Evolutionary conservation across 2,888 invertebrate species (phyloP).

Genomic region (Aphodius sticticus): DNA sequence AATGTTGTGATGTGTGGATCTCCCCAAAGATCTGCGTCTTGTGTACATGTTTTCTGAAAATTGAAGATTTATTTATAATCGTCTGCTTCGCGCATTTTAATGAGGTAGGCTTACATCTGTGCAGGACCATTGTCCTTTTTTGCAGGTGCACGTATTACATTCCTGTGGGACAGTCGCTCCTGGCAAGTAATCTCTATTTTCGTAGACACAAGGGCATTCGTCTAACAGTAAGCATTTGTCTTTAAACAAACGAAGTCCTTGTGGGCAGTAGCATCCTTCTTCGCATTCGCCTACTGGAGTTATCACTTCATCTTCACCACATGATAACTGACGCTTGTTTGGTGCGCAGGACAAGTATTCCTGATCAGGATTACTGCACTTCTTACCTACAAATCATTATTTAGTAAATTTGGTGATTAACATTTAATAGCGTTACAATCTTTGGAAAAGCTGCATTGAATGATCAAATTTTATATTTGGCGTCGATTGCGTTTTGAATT

Average conservation of each 20-base stretch:
- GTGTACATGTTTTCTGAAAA: constrained; percentile 16
- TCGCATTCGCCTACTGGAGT: not conserved
- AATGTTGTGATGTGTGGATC: constrained; percentile 27
- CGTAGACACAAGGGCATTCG: constrained; percentile 72
- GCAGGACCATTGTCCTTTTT: constrained; percentile 78
- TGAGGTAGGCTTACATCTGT: constrained; percentile 54
- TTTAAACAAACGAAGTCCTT: not conserved
- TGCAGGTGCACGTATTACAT: constrained; percentile 79
- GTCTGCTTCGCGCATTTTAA: not conserved
- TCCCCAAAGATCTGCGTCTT: not conserved
- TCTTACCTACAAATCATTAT: not conserved
- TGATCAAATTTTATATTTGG: too few species aligned
- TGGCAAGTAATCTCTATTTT: constrained; percentile 76
- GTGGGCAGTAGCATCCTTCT: constrained; percentile 23
- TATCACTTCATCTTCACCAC: not conserved
- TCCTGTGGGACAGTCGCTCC: constrained; percentile 75
- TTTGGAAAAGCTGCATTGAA: too few species aligned
- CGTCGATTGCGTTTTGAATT: too few species aligned
- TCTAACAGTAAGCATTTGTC: constrained; percentile 20
- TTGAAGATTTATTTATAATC: not conserved
- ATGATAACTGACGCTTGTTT: not conserved
- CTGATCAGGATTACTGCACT: constrained; percentile 12
- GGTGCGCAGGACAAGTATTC: constrained; percentile 21
- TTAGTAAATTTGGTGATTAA: not conserved
- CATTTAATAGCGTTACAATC: too few species aligned